Conservation (phyloP, 2,888 invertebrate species). For the Standfussiana lucernea region DNA sequence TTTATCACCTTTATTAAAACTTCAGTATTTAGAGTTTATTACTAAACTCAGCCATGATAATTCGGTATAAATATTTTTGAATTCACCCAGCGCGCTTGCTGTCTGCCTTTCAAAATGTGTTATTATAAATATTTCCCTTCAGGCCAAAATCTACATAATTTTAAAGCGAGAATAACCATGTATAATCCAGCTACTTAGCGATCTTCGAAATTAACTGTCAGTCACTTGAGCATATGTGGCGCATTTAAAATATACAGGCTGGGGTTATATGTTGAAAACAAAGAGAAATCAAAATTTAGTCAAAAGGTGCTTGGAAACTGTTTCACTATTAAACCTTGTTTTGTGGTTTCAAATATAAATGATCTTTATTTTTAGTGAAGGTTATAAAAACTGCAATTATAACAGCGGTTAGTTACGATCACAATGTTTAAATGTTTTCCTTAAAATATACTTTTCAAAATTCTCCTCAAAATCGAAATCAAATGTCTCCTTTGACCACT, state of each 20-base stretch:
- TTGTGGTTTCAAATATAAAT: not conserved
- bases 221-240: slow-evolving; percentile 12
- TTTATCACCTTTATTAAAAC: not conserved
- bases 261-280: not conserved
- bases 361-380: not conserved
- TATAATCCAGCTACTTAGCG: slow-evolving; percentile 35
- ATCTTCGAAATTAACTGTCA: slow-evolving; percentile 35
- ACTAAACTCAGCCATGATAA: slow-evolving; percentile 3
- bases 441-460: not conserved
- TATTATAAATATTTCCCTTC: slow-evolving; percentile 44
- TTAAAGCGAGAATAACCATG: slow-evolving; percentile 9
- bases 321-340: not conserved
- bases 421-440: not conserved
- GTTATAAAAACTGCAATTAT: not conserved
- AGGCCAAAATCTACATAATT: slow-evolving; percentile 28
- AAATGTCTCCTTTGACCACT: not conserved
- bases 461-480: not conserved
- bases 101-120: slow-evolving; percentile 27
- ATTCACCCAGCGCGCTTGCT: slow-evolving; percentile 1
- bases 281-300: not conserved
- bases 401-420: not conserved
- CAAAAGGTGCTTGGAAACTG: not conserved
- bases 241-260: not conserved
- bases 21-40: slow-evolving; percentile 14
- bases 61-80: slow-evolving; percentile 1